Conservation (phyloP, 2,797 vertebrate species). For the Aulostomus chinensis region DNA sequence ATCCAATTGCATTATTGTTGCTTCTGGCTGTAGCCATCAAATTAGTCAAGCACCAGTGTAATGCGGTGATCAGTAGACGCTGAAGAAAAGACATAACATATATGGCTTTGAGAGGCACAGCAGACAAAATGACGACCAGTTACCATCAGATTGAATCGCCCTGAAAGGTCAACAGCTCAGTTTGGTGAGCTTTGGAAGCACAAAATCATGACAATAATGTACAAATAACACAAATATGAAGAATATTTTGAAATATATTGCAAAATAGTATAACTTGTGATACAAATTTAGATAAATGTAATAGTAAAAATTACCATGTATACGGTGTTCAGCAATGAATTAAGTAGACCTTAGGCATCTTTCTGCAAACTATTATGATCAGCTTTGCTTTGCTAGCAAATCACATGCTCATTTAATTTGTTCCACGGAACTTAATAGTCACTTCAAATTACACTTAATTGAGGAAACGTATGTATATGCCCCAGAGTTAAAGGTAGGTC, state of each 20-base stretch:
- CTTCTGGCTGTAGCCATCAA: slow-evolving; percentile 52
- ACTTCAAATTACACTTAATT: not conserved
- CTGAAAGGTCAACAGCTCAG: slow-evolving; percentile 69
- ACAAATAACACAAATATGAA: slow-evolving; percentile 24
- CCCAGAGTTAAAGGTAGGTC: not conserved
- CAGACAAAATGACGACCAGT: slow-evolving; percentile 75
- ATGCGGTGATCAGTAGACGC: slow-evolving; percentile 72
- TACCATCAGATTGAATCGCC: slow-evolving; percentile 69
- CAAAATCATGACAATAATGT: not conserved
- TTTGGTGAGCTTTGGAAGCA: slow-evolving; percentile 32
- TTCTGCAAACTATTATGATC: too few relatives aligned
- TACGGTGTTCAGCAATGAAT: not conserved
- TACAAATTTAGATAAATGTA: too few relatives aligned
- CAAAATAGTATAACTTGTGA: too few relatives aligned
- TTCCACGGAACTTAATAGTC: too few relatives aligned
- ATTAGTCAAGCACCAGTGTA: slow-evolving; percentile 77
- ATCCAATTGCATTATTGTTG: slow-evolving; percentile 49
- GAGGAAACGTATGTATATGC: not conserved
- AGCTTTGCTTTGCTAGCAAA: too few relatives aligned
- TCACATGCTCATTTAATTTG: too few relatives aligned
- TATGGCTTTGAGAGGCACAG: slow-evolving; percentile 76
- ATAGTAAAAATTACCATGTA: too few relatives aligned
- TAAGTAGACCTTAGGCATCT: slow-evolving; percentile 3
- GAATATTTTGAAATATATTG: too few relatives aligned
- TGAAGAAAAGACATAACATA: slow-evolving; percentile 69